Percentiles rank a stretch among this genome's conserved stretches.
These are phyloP conservation scores for Ciconia stormi DNA, from an alignment of 2,113 vertebrate genomes.

Conservation along the genomic window DNA sequence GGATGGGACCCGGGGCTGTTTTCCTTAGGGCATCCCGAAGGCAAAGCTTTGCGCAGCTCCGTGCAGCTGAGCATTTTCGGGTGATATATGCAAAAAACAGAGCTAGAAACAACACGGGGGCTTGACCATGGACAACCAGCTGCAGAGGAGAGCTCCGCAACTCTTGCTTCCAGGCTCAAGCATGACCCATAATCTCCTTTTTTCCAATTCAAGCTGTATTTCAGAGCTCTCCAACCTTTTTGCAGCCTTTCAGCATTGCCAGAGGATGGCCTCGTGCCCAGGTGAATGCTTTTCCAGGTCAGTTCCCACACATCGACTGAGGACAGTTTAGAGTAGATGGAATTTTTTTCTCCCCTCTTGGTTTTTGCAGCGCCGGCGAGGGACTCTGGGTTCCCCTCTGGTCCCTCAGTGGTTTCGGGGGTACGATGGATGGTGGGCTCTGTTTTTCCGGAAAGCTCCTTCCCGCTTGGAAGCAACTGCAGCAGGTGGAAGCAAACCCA, in stretches of 20 bases:
- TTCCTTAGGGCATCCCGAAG: background rate
- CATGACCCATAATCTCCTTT: background rate
- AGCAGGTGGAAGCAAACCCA: background rate
- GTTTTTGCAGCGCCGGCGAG: background rate
- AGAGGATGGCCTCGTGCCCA: background rate
- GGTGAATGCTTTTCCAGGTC: background rate
- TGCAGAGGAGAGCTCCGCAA: background rate
- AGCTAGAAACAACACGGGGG: background rate
- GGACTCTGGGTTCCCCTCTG: background rate
- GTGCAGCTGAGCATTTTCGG: background rate
- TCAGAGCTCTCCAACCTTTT: background rate
- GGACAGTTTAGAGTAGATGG: background rate
- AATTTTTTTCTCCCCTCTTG: background rate
- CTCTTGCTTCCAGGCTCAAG: background rate
- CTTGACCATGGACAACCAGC: background rate
- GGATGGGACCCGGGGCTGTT: background rate
- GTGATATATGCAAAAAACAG: background rate
- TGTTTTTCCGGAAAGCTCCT: background rate
- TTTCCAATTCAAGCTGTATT: background rate
- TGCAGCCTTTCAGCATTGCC: background rate
- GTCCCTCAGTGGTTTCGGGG: background rate
- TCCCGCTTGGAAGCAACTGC: background rate
- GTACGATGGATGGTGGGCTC: rapidly evolving
- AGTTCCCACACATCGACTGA: background rate
- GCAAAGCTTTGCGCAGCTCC: background rate